Base-by-base conservation (phyloP, 2,888 invertebrate genomes). In the Microctonus brassicae region DNA sequence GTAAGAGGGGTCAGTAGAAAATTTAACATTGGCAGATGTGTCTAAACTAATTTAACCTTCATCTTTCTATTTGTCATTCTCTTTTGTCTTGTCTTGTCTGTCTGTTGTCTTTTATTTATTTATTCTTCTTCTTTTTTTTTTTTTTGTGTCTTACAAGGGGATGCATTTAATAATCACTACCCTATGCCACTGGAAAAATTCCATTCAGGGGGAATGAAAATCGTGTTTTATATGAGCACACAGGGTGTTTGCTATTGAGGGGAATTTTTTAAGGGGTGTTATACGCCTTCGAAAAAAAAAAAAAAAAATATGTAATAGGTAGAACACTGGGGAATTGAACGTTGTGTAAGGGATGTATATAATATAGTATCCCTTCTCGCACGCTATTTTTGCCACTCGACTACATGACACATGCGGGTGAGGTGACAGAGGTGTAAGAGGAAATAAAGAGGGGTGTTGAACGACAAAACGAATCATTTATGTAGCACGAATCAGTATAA, bases 21-120 rank as follows among this genome's bases (percentile, higher is more conserved):
- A 47, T 47, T 47, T 17, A 47, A 47, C 67, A 58, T 68, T 81
- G 81, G 80, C 84, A 84, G 84, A 84, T 84, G 84, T 76, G 79
- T 72, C 73, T 17, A 17, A 77, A 76, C 79, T 82, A 83, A 84
- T 84, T 82, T 80, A 73, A 34, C 73, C 53, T 53, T 57, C 69
- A 68, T 72, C 61, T 36, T 62, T 22, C 29, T 42, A 57, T 69
- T 11, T 42, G 20, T 33, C 24, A 47, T 17, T 20, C n/a, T 39
- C 39, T n/a, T n/a, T 39, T 39, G 39, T 39, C 13, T 39, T 20
- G 47, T 20, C 6, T 5, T 9, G 22, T n/a, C n/a, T n/a, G n/a
- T n/a, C n/a, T n/a, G n/a, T n/a, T n/a, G n/a, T 42, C 42, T 65
- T 68, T 69, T 67, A 52, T 29, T 9, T 9, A 24, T 65, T 60